These are phyloP conservation scores for Enteromius anoplus DNA, from an alignment of 2,797 vertebrate genomes.

Conservation along the genomic window DNA sequence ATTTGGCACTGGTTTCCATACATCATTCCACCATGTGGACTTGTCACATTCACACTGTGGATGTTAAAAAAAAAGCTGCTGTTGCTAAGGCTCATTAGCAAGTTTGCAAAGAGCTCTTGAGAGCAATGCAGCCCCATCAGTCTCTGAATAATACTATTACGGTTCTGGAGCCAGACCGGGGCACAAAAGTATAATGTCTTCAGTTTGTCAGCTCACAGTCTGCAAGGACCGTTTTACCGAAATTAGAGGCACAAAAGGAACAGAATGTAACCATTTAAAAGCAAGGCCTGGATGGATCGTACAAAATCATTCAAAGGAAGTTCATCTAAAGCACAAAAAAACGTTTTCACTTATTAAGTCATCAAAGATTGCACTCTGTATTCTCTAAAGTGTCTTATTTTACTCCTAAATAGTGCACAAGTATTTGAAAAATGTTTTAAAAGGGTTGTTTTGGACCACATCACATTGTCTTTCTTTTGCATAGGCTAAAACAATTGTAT, in stretches of 20 bases:
- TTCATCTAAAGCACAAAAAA: not conserved
- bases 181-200: constrained; percentile 28
- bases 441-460: not conserved
- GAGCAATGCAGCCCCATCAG: not conserved
- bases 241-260: constrained; percentile 15
- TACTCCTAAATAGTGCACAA: not conserved
- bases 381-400: not conserved
- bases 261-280: constrained; percentile 1
- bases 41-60: constrained; percentile 39
- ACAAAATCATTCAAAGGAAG: constrained; percentile 6
- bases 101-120: constrained; percentile 28
- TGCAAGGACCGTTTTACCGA: constrained; percentile 5
- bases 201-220: constrained; percentile 28
- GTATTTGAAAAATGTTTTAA: not conserved
- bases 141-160: constrained; percentile 32
- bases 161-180: not conserved
- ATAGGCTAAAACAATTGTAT: not conserved
- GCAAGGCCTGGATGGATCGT: not conserved
- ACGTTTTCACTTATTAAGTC: not conserved
- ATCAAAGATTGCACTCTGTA: not conserved
- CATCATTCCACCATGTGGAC: constrained; percentile 34
- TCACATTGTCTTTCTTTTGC: not conserved
- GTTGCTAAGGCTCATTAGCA: constrained; percentile 23
- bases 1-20: constrained; percentile 37
- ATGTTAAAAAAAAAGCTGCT: constrained; percentile 13